Percentiles rank a stretch among this genome's conserved stretches.
These are phyloP conservation scores for Vulpes ferrilata DNA, from an alignment of 2,113 vertebrate genomes.

Conservation along the genomic window DNA sequence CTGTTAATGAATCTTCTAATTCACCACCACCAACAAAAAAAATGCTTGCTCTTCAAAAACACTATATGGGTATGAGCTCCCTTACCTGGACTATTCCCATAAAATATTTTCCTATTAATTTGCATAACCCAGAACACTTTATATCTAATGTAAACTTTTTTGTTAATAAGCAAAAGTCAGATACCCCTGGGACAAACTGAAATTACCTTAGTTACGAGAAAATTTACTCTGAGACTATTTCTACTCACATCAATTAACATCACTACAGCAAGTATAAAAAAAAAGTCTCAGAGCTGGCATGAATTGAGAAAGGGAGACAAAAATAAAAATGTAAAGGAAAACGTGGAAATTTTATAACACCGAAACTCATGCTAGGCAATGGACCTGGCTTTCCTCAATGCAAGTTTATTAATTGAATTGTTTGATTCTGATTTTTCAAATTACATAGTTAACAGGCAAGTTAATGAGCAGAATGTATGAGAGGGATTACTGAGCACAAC, in stretches of 20 bases:
- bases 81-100: neutral
- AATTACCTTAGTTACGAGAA: constrained; percentile 13
- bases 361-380: neutral
- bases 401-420: neutral
- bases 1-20: neutral
- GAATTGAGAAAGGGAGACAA: neutral
- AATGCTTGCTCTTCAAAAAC: neutral
- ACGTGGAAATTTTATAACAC: neutral
- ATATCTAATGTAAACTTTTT: neutral
- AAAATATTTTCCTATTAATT: neutral
- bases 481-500: neutral
- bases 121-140: neutral
- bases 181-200: neutral
- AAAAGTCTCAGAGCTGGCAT: neutral
- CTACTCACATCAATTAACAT: neutral
- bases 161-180: constrained; percentile 16
- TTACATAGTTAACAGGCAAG: neutral
- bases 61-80: neutral
- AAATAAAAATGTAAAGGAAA: neutral
- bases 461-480: neutral
- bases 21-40: neutral
- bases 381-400: neutral
- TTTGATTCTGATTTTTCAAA: neutral
- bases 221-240: neutral
- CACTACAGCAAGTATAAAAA: neutral